phyloP scores from a whole-genome alignment of 2,888 invertebrate species.

The Carterocephalus palaemon region DNA sequence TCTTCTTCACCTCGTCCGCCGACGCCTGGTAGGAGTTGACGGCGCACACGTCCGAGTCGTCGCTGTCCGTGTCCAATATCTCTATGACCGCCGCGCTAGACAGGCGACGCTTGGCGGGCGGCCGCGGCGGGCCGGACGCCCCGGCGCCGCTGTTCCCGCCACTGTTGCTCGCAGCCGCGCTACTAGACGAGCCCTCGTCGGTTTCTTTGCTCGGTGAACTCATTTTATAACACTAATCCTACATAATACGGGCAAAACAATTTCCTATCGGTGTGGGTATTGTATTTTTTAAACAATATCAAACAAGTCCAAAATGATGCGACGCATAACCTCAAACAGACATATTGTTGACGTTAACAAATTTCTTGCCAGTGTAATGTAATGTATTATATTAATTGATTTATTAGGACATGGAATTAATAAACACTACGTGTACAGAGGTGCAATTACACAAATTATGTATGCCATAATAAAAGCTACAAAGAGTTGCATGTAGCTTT shows the following conservation, averaged over 20 bases:
- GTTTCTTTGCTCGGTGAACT: slow-evolving; percentile 63
- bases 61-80: slow-evolving; percentile 72
- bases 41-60: slow-evolving; percentile 75
- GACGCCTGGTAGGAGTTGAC: slow-evolving; percentile 72
- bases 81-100: slow-evolving; percentile 60
- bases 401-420: too few species aligned
- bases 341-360: slow-evolving; percentile 50
- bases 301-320: slow-evolving; percentile 56
- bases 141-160: slow-evolving; percentile 37
- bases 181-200: slow-evolving; percentile 60
- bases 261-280: slow-evolving; percentile 29
- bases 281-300: not conserved
- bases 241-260: slow-evolving; percentile 69
- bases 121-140: slow-evolving; percentile 39
- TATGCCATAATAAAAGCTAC: too few species aligned
- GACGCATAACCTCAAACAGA: slow-evolving; percentile 67
- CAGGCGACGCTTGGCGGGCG: slow-evolving; percentile 69
- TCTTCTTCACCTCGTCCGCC: slow-evolving; percentile 72
- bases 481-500: too few species aligned
- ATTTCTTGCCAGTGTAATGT: slow-evolving; percentile 33
- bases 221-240: slow-evolving; percentile 58
- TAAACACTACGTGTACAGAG: too few species aligned
- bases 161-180: slow-evolving; percentile 41
- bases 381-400: too few species aligned
- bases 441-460: too few species aligned